A percentile compares a stretch with the other conserved stretches of the same genome.
phyloP scores from a whole-genome alignment of 2,888 invertebrate species.

The Zaprionus obscuricornis region DNA sequence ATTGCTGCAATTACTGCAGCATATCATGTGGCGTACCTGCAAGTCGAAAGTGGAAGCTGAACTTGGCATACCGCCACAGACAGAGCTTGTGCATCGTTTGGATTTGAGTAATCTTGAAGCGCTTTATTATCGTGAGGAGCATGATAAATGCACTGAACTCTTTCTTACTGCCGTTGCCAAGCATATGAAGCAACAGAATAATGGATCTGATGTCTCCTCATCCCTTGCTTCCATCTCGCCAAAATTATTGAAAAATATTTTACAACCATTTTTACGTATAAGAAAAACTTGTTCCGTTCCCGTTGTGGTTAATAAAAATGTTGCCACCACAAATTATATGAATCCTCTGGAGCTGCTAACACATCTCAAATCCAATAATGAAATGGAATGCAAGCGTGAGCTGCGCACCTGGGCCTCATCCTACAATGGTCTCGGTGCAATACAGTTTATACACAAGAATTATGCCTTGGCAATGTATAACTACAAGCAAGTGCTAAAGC shows the following conservation, averaged over 20 bases:
- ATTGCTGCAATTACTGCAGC: slow-evolving; percentile 68
- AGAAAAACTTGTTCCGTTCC: slow-evolving; percentile 90
- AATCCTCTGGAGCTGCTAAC: slow-evolving; percentile 87
- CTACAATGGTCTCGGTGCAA: slow-evolving; percentile 88
- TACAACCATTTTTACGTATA: slow-evolving; percentile 87
- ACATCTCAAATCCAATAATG: slow-evolving; percentile 87
- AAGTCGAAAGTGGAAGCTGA: slow-evolving; percentile 88
- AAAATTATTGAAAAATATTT: slow-evolving; percentile 80
- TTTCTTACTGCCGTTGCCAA: slow-evolving; percentile 84
- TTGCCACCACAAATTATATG: slow-evolving; percentile 82
- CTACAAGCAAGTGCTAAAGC: slow-evolving; percentile 86
- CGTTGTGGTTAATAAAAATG: slow-evolving; percentile 41
- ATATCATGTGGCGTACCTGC: slow-evolving; percentile 87
- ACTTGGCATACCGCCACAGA: slow-evolving; percentile 87
- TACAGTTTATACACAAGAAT: slow-evolving; percentile 85
- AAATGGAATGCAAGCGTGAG: slow-evolving; percentile 86
- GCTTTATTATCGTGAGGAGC: slow-evolving; percentile 88
- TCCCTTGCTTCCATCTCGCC: slow-evolving; percentile 84
- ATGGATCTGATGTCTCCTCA: slow-evolving; percentile 18
- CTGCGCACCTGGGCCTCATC: slow-evolving; percentile 86
- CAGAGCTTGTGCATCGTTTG: slow-evolving; percentile 85
- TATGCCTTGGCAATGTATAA: slow-evolving; percentile 85
- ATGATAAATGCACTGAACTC: slow-evolving; percentile 84
- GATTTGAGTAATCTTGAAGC: slow-evolving; percentile 89
- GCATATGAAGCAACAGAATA: slow-evolving; percentile 45